A percentile compares a stretch with the other conserved stretches of the same genome.
Evolutionary conservation across 2,888 invertebrate genomes (phyloP).

Genomic region (Lepeophtheirus nordmannii): DNA sequence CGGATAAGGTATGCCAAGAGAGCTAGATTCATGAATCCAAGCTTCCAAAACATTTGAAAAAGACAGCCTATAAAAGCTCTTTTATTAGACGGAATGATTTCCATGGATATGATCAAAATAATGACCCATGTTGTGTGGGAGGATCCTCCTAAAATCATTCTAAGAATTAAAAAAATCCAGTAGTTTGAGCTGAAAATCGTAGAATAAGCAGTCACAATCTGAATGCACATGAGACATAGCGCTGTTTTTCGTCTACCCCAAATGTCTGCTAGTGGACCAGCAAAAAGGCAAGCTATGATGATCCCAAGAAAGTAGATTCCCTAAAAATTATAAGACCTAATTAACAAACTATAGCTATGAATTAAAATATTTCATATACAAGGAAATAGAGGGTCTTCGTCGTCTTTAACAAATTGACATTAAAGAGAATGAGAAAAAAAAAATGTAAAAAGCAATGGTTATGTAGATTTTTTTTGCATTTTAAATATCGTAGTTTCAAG

Average conservation of each 20-base stretch:
- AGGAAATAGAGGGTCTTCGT: too few species aligned
- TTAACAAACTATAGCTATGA: too few species aligned
- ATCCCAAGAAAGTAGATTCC: not conserved
- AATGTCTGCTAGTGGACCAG: not conserved
- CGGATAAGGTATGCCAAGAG: not conserved
- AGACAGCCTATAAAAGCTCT: not conserved
- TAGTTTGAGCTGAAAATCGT: not conserved
- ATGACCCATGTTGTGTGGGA: not conserved
- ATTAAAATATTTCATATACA: too few species aligned
- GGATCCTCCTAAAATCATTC: not conserved
- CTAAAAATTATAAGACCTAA: not conserved
- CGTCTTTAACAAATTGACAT: too few species aligned
- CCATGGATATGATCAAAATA: not conserved
- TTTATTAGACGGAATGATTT: not conserved
- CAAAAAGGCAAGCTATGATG: not conserved
- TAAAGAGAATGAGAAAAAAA: too few species aligned
- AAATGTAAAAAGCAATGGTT: too few species aligned
- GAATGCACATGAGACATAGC: not conserved
- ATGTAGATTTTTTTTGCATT: too few species aligned
- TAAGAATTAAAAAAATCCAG: not conserved
- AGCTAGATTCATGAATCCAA: not conserved
- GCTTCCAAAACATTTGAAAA: not conserved
- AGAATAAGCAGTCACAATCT: not conserved
- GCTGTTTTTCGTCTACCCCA: conserved; percentile 1
- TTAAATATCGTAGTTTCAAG: too few species aligned